Evolutionary conservation across 2,888 invertebrate genomes (phyloP).

Genomic region (Ophion ventricosus): DNA sequence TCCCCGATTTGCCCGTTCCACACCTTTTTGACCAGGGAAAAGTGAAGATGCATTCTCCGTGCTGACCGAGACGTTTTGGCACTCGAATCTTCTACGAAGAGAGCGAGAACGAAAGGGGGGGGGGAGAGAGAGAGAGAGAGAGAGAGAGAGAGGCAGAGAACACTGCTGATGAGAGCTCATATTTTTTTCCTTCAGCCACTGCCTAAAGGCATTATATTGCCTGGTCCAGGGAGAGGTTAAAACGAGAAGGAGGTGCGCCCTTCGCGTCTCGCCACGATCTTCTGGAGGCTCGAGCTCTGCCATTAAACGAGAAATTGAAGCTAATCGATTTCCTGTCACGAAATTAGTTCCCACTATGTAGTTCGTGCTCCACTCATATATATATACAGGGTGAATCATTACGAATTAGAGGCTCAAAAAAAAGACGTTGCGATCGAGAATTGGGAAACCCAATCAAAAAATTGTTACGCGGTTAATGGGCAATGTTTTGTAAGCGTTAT

Average conservation of each 20-base stretch:
- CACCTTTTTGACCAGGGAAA: constrained; percentile 36
- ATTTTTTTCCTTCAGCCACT: constrained; percentile 4
- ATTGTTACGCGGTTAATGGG: too few species aligned
- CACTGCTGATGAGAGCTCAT: constrained; percentile 14
- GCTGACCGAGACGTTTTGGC: constrained; percentile 57
- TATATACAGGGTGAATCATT: not conserved
- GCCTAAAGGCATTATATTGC: constrained; percentile 12
- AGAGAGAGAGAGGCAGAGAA: not conserved
- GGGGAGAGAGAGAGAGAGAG: not conserved
- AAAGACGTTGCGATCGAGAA: not conserved
- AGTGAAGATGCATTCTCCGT: constrained; percentile 69
- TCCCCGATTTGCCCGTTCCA: not conserved
- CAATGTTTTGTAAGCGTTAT: too few species aligned
- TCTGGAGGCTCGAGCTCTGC: constrained; percentile 9
- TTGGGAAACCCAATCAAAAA: too few species aligned
- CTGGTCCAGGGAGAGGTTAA: constrained; percentile 46
- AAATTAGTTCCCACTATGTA: constrained; percentile 52
- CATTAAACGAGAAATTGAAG: constrained; percentile 61
- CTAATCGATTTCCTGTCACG: constrained; percentile 65
- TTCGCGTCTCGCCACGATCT: constrained; percentile 10
- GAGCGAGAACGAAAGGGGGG: constrained; percentile 1
- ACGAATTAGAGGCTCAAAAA: not conserved
- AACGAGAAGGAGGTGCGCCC: not conserved
- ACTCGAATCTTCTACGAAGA: constrained; percentile 58
- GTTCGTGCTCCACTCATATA: not conserved